Base-by-base conservation (phyloP, 2,113 vertebrate species). In the Mixornis gularis region DNA sequence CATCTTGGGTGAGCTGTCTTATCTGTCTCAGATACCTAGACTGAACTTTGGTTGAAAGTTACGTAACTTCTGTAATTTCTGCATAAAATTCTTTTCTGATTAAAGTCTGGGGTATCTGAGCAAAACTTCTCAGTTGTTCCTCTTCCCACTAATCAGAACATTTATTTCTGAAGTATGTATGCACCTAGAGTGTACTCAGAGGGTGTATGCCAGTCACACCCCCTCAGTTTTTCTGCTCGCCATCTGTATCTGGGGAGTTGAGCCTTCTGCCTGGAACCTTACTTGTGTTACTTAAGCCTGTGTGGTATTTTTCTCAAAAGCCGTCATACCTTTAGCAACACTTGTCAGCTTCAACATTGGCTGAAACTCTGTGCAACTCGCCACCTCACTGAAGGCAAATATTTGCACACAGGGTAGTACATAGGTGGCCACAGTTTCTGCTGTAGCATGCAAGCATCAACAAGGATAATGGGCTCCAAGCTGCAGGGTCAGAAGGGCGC, bases 291-390 rank as follows among this genome's bases (percentile, higher is more conserved):
- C 65, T 81, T 63, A 70, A 79, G 56, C 38, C 62, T 74, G 13
- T 52, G 18, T 49, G 62, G 38, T 78, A 7, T 72, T 86, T 90
- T 85, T 91, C 59, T 91, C 27, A 34, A 72, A 91, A 94, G 21
- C 4, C 36, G 20, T 27, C 36, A 22, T 43, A 56, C 36, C 14
- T 73, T 69, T 36, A 53, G 53, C 29, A 60, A 5, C 3, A 9
- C 32, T 44, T 73, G 18, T 6, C 43, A 74, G 27, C 51, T 60
- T 85, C 46, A 51, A 41, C 26, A 49, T 12, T 0, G 3, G 12
- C 43, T 83, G 38, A 72, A 91, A 38, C 36, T 79, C 29, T 4
- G 6, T 55, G 38, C 43, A 62, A 8, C 52, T 53, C 53, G n/a
- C 34, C 29, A 17, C 17, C 27, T 73, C 59, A 32, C 12, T 36